These are phyloP conservation scores for Zaprionus lachaisei DNA, from an alignment of 1,140 invertebrate species.

Conservation along the genomic window DNA sequence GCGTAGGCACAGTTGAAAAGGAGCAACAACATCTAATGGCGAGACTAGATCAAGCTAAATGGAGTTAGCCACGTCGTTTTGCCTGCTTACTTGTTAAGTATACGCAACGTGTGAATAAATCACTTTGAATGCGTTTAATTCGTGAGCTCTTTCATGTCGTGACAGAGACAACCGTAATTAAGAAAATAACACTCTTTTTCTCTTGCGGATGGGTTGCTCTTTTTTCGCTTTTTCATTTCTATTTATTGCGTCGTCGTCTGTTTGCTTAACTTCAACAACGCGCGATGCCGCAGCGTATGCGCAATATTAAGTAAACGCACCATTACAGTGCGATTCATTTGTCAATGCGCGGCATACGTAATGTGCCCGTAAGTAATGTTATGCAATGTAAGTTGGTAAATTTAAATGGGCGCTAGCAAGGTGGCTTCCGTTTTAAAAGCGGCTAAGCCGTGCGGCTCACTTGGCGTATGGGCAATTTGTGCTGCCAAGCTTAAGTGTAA, in stretches of 20 bases:
- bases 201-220: constrained; percentile 9
- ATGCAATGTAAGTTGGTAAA: constrained; percentile 32
- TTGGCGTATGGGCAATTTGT: constrained; percentile 24
- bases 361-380: background rate
- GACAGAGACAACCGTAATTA: constrained; percentile 30
- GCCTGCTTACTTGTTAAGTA: constrained; percentile 5
- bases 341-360: constrained; percentile 27
- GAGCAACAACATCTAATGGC: constrained; percentile 24
- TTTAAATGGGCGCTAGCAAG: background rate
- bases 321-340: constrained; percentile 32
- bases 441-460: constrained; percentile 5
- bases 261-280: constrained; percentile 16
- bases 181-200: constrained; percentile 29
- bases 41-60: constrained; percentile 22
- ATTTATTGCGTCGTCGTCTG: constrained; percentile 32
- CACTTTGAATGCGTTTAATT: constrained; percentile 38
- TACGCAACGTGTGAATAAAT: constrained; percentile 47
- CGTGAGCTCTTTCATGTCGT: constrained; percentile 8
- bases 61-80: constrained; percentile 12
- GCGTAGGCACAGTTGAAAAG: background rate
- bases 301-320: constrained; percentile 36
- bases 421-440: constrained; percentile 5
- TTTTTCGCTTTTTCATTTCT: constrained; percentile 22
- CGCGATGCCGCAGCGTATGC: constrained; percentile 4
- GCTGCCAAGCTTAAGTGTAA: constrained; percentile 30